phyloP scores from a whole-genome alignment of 2,797 vertebrate genomes.

The Malacoraja senta region DNA sequence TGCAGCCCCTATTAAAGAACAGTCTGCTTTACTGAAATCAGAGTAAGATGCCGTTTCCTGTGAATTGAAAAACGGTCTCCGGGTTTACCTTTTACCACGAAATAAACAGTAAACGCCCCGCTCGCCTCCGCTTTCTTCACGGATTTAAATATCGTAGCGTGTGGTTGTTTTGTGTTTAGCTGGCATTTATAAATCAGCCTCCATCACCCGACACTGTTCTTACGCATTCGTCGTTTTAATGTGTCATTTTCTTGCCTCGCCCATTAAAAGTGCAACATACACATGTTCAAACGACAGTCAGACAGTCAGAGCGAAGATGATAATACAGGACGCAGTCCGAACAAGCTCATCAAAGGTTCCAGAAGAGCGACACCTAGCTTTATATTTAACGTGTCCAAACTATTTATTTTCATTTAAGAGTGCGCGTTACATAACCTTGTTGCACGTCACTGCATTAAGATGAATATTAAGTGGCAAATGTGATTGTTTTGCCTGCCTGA shows the following conservation, averaged over 20 bases:
- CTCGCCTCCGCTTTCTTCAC: not conserved
- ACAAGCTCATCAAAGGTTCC: not conserved
- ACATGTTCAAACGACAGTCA: not conserved
- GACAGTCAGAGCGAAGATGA: no score
- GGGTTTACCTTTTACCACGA: not conserved
- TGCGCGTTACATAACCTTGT: not conserved
- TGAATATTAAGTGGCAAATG: not conserved
- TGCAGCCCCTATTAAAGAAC: not conserved
- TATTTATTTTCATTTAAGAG: not conserved
- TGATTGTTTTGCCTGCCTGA: not conserved
- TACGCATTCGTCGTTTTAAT: no score
- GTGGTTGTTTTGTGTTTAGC: not conserved
- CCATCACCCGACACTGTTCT: not conserved
- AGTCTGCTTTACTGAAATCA: slow-evolving; percentile 21
- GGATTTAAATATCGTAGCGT: not conserved
- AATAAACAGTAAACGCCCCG: not conserved
- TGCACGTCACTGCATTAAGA: not conserved
- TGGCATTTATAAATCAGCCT: not conserved
- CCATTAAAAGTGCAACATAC: not conserved
- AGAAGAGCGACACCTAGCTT: not conserved
- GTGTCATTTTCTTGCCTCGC: not conserved
- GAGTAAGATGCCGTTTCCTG: slow-evolving; percentile 21
- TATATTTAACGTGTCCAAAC: not conserved
- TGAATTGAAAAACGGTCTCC: not conserved
- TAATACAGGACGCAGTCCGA: no score